These are phyloP conservation scores for Erynnis tages DNA, from an alignment of 2,888 invertebrate species.

Conservation along the genomic window DNA sequence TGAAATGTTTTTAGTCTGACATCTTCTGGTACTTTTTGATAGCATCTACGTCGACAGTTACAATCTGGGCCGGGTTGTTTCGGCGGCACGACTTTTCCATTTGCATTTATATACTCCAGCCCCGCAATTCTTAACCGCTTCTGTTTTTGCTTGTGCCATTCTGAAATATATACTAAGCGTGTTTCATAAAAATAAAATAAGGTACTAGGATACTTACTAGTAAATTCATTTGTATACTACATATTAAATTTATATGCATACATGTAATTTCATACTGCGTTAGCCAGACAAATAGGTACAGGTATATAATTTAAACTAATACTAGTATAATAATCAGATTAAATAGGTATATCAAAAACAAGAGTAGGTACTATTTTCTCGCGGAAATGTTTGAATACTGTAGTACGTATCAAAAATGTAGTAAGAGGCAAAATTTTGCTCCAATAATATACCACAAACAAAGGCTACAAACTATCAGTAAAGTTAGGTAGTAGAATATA, in stretches of 20 bases:
- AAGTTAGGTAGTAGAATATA: constrained; percentile 6
- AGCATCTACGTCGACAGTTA: constrained; percentile 77
- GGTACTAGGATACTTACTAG: too few relatives aligned
- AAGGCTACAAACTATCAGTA: constrained; percentile 31
- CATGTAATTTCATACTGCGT: too few relatives aligned
- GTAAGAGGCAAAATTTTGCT: constrained; percentile 65
- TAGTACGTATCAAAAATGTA: constrained; percentile 63
- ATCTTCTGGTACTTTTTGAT: constrained; percentile 75
- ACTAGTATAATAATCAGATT: too few relatives aligned
- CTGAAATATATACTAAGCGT: constrained; percentile 52
- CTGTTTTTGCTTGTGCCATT: constrained; percentile 83
- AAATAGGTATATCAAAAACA: too few relatives aligned
- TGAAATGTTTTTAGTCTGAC: constrained; percentile 76
- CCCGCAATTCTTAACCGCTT: constrained; percentile 80
- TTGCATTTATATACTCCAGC: constrained; percentile 79
- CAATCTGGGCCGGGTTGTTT: constrained; percentile 80
- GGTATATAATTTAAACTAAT: too few relatives aligned
- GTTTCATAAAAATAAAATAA: too few relatives aligned
- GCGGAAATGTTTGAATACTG: constrained; percentile 32
- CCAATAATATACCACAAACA: constrained; percentile 39
- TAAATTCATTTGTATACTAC: too few relatives aligned
- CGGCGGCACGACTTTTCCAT: constrained; percentile 79
- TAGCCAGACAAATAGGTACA: too few relatives aligned
- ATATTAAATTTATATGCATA: too few relatives aligned
- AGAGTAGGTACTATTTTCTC: constrained; percentile 11